Conservation (phyloP, 2,797 vertebrate genomes). For the Mus caroli region DNA sequence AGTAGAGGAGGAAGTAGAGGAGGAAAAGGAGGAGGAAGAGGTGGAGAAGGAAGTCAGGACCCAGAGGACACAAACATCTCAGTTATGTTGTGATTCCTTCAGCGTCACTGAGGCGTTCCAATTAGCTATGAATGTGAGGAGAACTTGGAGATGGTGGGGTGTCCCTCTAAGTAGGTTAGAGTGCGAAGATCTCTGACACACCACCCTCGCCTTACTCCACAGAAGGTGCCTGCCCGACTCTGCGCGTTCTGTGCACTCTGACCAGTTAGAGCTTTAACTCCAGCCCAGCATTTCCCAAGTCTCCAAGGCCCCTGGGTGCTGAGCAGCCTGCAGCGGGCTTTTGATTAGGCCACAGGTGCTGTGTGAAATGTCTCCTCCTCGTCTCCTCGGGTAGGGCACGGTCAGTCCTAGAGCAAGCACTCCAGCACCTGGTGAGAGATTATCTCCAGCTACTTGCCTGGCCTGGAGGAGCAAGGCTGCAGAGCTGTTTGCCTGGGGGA, state of each 20-base stretch:
- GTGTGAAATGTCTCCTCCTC: neutral
- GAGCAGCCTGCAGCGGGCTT: neutral
- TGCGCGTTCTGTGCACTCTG: neutral
- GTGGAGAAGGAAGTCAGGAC: no score
- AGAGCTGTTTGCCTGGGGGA: neutral
- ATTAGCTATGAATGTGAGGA: no score
- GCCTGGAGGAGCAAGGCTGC: neutral
- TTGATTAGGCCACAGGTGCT: neutral
- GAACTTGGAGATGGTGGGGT: neutral
- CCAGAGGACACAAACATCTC: neutral
- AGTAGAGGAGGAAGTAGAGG: no score
- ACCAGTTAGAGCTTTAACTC: neutral
- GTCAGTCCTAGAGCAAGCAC: neutral
- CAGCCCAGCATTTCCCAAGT: neutral
- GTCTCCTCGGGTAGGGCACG: neutral
- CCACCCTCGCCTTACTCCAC: rapidly evolving
- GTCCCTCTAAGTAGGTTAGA: neutral
- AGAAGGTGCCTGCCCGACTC: neutral
- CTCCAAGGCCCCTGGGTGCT: neutral
- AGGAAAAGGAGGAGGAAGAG: no score
- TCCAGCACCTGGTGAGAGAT: neutral
- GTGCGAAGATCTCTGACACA: no score
- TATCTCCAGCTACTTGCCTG: neutral
- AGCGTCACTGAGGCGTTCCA: neutral
- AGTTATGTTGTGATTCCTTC: neutral